Evolutionary conservation across 2,113 vertebrate species (phyloP).

Genomic region (Melanotaenia duboulayi): DNA sequence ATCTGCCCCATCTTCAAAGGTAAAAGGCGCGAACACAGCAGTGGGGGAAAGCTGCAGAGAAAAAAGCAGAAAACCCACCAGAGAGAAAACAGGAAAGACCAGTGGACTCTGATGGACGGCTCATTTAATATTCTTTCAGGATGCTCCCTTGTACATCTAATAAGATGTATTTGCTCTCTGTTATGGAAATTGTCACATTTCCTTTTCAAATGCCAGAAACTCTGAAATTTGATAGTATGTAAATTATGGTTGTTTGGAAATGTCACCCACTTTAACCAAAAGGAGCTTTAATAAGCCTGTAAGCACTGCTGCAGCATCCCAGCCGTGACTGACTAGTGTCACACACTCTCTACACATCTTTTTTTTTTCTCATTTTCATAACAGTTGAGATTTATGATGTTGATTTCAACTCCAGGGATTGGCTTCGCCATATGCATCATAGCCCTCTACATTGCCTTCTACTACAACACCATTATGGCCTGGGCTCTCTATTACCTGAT

Average conservation of each 20-base stretch:
- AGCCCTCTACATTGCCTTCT: conserved; percentile 94
- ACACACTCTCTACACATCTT: not conserved
- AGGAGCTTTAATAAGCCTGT: conserved; percentile 54
- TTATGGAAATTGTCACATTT: conserved; percentile 87
- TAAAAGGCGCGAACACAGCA: conserved; percentile 65
- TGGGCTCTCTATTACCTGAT: conserved; percentile 98
- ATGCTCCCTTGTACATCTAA: conserved; percentile 27
- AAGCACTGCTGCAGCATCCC: conserved; percentile 29
- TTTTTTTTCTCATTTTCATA: not conserved
- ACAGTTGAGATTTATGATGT: not conserved
- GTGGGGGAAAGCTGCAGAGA: not conserved
- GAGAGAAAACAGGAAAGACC: not conserved
- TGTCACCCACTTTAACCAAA: conserved; percentile 65
- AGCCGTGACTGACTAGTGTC: conserved; percentile 16
- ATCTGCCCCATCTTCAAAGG: conserved; percentile 99
- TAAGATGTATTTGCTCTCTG: conserved; percentile 65
- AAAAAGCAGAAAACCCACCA: not conserved
- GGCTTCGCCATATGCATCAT: conserved; percentile 98
- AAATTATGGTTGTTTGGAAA: conserved; percentile 73
- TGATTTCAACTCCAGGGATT: conserved; percentile 83
- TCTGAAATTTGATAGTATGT: conserved; percentile 68
- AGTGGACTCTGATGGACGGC: conserved; percentile 36
- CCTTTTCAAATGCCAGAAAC: conserved; percentile 77
- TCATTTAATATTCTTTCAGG: conserved; percentile 52
- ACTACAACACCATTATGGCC: conserved; percentile 99